Conservation (phyloP, 1,140 invertebrate genomes). For the Geopemphigus sp. region DNA sequence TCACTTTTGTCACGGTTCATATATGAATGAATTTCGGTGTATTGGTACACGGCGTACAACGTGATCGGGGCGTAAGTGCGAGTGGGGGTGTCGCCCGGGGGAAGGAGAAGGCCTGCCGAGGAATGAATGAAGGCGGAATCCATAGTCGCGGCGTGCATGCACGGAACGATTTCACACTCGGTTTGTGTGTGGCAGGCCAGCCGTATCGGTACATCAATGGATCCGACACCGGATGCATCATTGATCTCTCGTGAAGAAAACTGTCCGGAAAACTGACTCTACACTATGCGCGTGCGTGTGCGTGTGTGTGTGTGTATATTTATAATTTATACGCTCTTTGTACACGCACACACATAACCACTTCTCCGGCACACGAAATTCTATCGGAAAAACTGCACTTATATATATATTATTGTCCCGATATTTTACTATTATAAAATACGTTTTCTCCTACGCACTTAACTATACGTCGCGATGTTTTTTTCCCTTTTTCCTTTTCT, state of each 20-base stretch:
- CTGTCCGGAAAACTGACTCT: constrained; percentile 25
- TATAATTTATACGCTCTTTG: no score
- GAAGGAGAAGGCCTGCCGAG: not conserved
- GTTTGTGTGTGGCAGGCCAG: constrained; percentile 48
- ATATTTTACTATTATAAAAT: not conserved
- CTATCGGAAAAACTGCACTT: not conserved
- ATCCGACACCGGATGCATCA: constrained; percentile 45
- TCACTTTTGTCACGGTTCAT: constrained; percentile 43
- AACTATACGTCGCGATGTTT: no score
- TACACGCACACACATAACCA: not conserved
- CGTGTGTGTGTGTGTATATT: no score
- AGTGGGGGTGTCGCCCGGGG: not conserved
- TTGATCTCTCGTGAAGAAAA: constrained; percentile 47
- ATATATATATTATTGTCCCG: not conserved
- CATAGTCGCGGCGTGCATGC: constrained; percentile 38
- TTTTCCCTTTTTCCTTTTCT: no score
- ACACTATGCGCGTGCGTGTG: not conserved
- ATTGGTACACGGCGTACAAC: not conserved
- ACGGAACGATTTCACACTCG: constrained; percentile 47
- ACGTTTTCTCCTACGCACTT: no score
- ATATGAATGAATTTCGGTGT: constrained; percentile 44
- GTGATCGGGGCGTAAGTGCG: not conserved
- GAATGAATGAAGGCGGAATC: constrained; percentile 42
- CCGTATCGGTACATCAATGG: constrained; percentile 40
- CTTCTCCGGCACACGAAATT: not conserved